Conservation (phyloP, 2,888 invertebrate species). For the Linyphia triangularis region DNA sequence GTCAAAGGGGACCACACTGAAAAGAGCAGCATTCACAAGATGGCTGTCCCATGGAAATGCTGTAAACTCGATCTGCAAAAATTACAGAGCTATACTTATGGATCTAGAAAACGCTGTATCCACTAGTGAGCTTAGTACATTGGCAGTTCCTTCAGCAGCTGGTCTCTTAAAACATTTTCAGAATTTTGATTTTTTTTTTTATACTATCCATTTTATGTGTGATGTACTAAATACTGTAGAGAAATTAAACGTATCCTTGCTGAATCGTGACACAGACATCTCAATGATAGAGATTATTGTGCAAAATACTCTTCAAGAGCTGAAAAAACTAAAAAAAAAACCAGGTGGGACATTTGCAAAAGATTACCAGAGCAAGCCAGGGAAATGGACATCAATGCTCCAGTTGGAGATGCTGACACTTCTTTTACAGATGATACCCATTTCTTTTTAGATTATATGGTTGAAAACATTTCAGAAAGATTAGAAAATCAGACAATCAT, state of each 20-base stretch:
- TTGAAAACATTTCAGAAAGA: not conserved
- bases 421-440: too few species aligned
- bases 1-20: conserved; percentile 6
- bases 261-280: not conserved
- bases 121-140: not conserved
- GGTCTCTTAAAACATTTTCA: not conserved
- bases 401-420: too few species aligned
- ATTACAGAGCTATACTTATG: not conserved
- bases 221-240: not conserved
- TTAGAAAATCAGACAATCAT: not conserved
- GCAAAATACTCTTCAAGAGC: not conserved
- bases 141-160: not conserved
- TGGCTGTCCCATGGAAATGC: conserved; percentile 28
- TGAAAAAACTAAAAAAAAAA: not conserved
- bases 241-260: not conserved
- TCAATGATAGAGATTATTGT: not conserved
- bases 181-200: not conserved
- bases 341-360: not conserved
- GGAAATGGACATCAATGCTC: too few species aligned
- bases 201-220: conserved; percentile 11
- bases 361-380: not conserved
- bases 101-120: conserved; percentile 15
- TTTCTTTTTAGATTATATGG: too few species aligned
- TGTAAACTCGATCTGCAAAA: not conserved
- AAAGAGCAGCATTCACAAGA: not conserved